Base-by-base conservation (phyloP, 2,797 vertebrate genomes). In the Synaphobranchus kaupii region DNA sequence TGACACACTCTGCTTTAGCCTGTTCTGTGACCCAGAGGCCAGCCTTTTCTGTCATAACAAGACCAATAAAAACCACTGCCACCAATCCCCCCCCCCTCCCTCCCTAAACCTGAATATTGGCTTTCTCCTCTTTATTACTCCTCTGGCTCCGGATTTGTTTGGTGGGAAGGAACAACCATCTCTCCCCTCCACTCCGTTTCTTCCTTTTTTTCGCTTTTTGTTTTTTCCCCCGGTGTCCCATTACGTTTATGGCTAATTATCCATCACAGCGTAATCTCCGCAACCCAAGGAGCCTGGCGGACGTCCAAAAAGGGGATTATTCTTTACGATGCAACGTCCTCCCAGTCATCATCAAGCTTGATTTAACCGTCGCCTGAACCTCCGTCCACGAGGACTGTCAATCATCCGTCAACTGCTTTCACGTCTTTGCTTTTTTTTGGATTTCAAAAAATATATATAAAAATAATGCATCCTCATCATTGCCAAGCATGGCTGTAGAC, bases 261-360 rank as follows among this genome's bases (percentile, higher is more conserved):
- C 34, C 17, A 13, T 47, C 73, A 44, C 39, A 44, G 17, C 4
- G 4, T 20, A 78, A 78, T 78, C 73, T 78, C 34, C 17, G 9
- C n/a, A 34, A 71, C 68, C 28, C 60, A 3, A 7, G 68, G n/a
- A 31, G 28, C 68, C n/a, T 13, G 28, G 50, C 68, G 31, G 68
- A 71, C 31, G 34, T 71, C 12, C n/a, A 71, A 34, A 71, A 8
- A 66, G 6, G 25, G 25, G 22, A 66, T 66, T n/a, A 66, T 66
- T 73, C 31, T 31, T 73, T 73, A 73, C 34, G 68, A 73, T 17
- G 28, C 68, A 34, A 34, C 10, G 31, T 39, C 15, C 73, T 34
- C 0, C 3, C 68, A 47, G 39, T 78, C 90, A 92, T 93, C 92
- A 94, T 94, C 92, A 93, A 93, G 94, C 93, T 94, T 92, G 91